phyloP scores from a whole-genome alignment of 2,797 vertebrate genomes.

The Cephalopachus bancanus region DNA sequence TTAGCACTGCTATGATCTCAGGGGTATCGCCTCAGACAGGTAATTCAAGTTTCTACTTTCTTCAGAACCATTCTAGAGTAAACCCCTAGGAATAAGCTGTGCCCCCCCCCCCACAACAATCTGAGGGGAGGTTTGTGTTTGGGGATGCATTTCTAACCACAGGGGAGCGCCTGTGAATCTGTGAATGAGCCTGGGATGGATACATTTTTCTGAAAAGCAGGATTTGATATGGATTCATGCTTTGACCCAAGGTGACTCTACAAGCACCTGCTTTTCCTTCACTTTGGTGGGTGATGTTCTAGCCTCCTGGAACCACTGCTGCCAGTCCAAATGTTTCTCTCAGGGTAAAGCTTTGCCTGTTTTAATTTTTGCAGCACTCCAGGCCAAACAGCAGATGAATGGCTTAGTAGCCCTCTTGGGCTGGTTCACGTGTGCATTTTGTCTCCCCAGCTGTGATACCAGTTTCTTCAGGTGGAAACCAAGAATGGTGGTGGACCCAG shows the following conservation, averaged over 20 bases:
- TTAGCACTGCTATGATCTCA: neutral
- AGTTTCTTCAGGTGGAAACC: neutral
- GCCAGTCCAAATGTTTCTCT: neutral
- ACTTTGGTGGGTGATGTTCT: neutral
- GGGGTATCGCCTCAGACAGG: neutral
- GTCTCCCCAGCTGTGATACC: neutral
- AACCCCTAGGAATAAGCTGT: neutral
- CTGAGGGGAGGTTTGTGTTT: neutral
- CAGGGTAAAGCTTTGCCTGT: too few species aligned
- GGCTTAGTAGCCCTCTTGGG: neutral
- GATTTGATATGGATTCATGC: neutral
- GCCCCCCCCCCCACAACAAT: neutral
- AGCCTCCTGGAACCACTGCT: neutral
- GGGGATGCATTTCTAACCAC: neutral
- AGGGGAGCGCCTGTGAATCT: neutral
- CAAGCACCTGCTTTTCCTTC: neutral
- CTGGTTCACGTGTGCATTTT: neutral
- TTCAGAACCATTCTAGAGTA: neutral
- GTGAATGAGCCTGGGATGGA: neutral
- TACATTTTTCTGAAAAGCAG: neutral
- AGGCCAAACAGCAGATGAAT: neutral
- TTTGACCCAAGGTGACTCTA: neutral
- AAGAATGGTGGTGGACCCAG: neutral
- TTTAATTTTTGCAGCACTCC: neutral
- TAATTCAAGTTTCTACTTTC: neutral